Conservation (phyloP, 1,140 invertebrate genomes). For the Bombus haemorrhoidalis region DNA sequence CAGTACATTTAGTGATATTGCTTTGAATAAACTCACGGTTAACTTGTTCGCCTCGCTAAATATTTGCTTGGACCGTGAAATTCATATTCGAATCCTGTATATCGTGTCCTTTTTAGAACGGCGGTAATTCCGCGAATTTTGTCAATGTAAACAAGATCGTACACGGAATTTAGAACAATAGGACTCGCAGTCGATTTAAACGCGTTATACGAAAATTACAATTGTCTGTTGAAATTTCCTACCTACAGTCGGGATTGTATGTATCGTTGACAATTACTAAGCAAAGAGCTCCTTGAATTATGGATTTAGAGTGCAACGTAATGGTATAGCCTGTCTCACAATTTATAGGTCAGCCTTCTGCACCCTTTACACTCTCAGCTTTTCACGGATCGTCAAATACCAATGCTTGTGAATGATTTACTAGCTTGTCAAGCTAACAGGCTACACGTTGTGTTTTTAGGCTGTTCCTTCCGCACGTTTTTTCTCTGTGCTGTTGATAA, state of each 20-base stretch:
- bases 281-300: conserved; percentile 42
- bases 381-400: conserved; percentile 22
- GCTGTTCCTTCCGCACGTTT: no score
- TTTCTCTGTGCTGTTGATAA: no score
- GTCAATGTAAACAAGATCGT: neutral
- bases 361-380: neutral
- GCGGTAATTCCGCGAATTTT: conserved; percentile 19
- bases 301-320: conserved; percentile 26
- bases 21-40: neutral
- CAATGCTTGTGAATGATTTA: conserved; percentile 18
- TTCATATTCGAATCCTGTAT: neutral
- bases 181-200: conserved; percentile 25
- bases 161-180: neutral
- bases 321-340: conserved; percentile 19
- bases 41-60: no score
- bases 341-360: conserved; percentile 50
- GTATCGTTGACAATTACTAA: conserved; percentile 36
- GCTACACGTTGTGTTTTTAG: neutral
- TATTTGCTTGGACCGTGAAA: neutral
- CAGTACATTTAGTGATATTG: neutral
- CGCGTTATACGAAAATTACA: conserved; percentile 20
- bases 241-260: conserved; percentile 9
- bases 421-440: neutral
- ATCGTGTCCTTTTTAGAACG: neutral
- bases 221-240: conserved; percentile 28